Base-by-base conservation (phyloP, 2,888 invertebrate genomes). In the Oscheius sp. region DNA sequence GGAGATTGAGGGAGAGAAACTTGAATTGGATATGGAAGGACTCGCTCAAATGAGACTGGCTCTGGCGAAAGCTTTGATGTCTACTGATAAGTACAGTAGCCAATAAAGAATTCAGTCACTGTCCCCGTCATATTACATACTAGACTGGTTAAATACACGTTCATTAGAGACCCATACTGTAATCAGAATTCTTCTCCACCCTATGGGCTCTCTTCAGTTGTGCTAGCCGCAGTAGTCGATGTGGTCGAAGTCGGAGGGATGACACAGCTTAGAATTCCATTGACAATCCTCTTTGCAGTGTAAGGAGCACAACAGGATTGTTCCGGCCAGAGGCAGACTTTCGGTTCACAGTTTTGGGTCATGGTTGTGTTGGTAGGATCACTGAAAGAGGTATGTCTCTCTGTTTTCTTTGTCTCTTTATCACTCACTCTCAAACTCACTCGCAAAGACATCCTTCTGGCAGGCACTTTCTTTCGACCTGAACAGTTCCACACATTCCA, bases 11-110 rank as follows among this genome's bases (percentile, higher is more conserved):
- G 79, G 70, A 48, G 59, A 79, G 42, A 70, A 37, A 9, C 68
- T 79, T n/a, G 82, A 82, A 70, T 72, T 80, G 51, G 80, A 80
- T 57, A 53, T 80, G 48, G 80, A 80, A 51, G 57, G 73, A 7
- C 74, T 80, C 29, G 72, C 76, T 1, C 60, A 72, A 47, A 73
- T 77, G 29, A 66, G 80, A 35, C 53, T 75, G 9, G 73, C 74
- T 70, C 70, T 80, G 3, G 76, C 80, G 7, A 53, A 63, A 35
- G 76, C 77, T 5, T 73, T 80, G 1, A 37, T 75, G n/a, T 57
- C 65, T 7, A 75, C 76, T 1, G 73, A 76, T 33, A 76, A 76
- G 35, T 73, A 75, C 37, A 42, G 42, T 42, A 42, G 0, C 42
- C 42, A 42, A 42, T 42, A 42, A 42, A 42, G 3, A 50, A 13